Percentiles rank a stretch among this genome's conserved stretches.
These are phyloP conservation scores for Irena cyanogastra DNA, from an alignment of 2,113 vertebrate genomes.

Conservation along the genomic window DNA sequence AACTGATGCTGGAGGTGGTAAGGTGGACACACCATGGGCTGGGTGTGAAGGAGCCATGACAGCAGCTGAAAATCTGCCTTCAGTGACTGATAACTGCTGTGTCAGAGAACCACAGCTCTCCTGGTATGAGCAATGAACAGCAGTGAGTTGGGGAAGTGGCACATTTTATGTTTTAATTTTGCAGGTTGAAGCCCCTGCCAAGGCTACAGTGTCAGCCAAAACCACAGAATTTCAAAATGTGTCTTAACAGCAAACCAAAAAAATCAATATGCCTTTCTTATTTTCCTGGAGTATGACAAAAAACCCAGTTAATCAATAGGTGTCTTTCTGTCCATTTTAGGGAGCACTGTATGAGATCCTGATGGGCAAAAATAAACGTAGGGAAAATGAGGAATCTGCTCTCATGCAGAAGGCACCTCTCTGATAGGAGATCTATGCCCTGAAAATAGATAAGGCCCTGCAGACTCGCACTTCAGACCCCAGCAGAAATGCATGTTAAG, in stretches of 20 bases:
- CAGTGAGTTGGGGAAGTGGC: not conserved
- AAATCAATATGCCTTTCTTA: constrained; percentile 32
- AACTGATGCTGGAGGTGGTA: not conserved
- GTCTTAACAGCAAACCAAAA: not conserved
- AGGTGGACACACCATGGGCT: rapidly evolving
- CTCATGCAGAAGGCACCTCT: not conserved
- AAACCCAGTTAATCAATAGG: not conserved
- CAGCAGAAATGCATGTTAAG: not conserved
- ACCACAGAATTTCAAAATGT: constrained; percentile 32
- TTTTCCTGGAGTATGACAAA: not conserved
- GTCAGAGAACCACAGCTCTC: not conserved
- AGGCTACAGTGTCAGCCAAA: not conserved
- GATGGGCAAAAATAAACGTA: not conserved
- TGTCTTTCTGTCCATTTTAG: not conserved
- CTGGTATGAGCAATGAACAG: not conserved
- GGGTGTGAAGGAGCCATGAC: not conserved
- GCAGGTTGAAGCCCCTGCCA: not conserved
- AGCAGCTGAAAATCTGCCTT: not conserved
- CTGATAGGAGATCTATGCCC: not conserved
- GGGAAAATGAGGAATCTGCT: not conserved
- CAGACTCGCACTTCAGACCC: not conserved
- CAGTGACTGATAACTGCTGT: not conserved
- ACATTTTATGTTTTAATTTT: not conserved
- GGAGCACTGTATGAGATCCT: not conserved
- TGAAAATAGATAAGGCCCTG: not conserved